Base-by-base conservation (phyloP, 2,888 invertebrate species). In the Melieria picta region DNA sequence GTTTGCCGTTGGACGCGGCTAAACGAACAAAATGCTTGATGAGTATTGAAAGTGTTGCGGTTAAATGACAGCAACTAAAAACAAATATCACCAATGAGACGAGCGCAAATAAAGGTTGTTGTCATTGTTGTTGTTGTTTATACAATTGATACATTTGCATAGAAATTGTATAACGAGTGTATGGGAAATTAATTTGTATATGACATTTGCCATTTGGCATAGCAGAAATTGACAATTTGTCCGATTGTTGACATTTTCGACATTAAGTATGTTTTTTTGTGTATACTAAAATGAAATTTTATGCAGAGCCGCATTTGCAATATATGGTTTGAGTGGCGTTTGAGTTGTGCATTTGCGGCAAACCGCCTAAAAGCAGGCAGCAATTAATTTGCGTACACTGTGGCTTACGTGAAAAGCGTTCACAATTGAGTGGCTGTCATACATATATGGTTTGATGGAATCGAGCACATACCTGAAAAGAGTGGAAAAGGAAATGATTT, bases 351-450 rank as follows among this genome's bases (percentile, higher is more conserved):
- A 67, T 45, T 67, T 67, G 60, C 30, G 65, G 61, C 55, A 16
- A 9, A 47, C 30, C 61, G 65, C 62, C 66, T 63, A 71, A 55
- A 66, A 71, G 16, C 11, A 66, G 65, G 55, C 66, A 58, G 13
- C 62, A 71, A 66, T 71, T 66, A 66, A 66, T 62, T 70, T 50
- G 30, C 56, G 63, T 47, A 30, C 4, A 30, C n/a, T 55, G 61
- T 55, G 52, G 62, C 2, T 45, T 10, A 42, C 10, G 6, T 47
- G 30, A 45, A 30, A 42, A 62, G 43, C 46, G 50, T 11, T 68
- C 30, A 13, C 16, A 57, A 30, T 30, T 48, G n/a, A 43, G 50
- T 58, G 50, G 50, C 67, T 60, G 60, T 30, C 60, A 67, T 9
- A 42, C 60, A 67, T 9, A 42, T 30, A 48, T 30, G 42, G 48